A percentile compares a stretch with the other conserved stretches of the same genome.
phyloP scores from a whole-genome alignment of 2,888 invertebrate species.

The Galerucella nymphaeae region DNA sequence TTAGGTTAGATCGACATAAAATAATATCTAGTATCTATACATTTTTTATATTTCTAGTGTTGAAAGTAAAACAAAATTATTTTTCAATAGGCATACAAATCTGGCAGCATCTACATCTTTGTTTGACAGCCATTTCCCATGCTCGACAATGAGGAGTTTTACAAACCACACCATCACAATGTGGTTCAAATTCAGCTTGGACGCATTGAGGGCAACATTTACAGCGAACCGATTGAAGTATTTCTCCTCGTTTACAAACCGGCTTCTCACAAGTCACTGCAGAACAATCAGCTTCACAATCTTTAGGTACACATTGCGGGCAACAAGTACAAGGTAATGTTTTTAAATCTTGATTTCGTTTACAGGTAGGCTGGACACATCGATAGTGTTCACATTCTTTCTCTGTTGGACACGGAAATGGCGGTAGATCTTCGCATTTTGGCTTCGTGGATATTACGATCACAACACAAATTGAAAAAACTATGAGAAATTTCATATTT shows the following conservation, averaged over 20 bases:
- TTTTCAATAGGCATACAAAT: constrained; percentile 9
- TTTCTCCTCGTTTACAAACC: constrained; percentile 19
- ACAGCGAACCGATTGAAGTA: neutral
- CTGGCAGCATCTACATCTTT: constrained; percentile 18
- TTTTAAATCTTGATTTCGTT: neutral
- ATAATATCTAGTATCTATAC: neutral
- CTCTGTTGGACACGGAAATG: constrained; percentile 5
- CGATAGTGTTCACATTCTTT: neutral
- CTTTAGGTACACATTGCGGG: constrained; percentile 8
- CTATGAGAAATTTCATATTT: neutral
- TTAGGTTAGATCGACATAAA: no score
- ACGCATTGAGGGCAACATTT: constrained; percentile 23
- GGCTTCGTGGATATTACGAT: neutral
- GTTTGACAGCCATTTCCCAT: constrained; percentile 3
- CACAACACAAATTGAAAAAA: neutral
- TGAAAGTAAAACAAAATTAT: neutral
- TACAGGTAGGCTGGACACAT: constrained; percentile 5
- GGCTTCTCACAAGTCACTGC: neutral
- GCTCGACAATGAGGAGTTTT: constrained; percentile 7
- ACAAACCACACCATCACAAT: constrained; percentile 15
- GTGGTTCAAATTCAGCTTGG: constrained; percentile 2
- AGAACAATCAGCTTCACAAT: constrained; percentile 19
- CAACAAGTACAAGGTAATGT: constrained; percentile 27
- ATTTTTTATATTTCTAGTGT: neutral
- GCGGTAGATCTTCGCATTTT: constrained; percentile 6